Percentiles rank a stretch among this genome's conserved stretches.
Conservation (phyloP, 1,140 invertebrate species). For the Microplitis demolitor region DNA sequence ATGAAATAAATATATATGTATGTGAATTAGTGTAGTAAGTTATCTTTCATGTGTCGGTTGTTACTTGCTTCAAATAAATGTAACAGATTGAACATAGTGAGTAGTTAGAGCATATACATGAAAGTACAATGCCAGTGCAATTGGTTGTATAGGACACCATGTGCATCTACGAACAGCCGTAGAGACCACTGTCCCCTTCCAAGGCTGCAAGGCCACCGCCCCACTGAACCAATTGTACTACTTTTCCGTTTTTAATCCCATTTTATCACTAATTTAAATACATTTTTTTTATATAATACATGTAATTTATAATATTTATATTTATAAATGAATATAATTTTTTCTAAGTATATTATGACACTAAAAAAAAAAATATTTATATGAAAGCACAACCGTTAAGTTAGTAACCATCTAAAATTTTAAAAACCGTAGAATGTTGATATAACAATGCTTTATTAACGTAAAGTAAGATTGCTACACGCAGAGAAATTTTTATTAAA, state of each 20-base stretch:
- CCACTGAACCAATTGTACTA: conserved; percentile 62
- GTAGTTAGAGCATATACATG: conserved; percentile 6
- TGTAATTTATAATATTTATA: not conserved
- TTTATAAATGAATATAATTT: conserved; percentile 16
- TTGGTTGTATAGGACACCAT: conserved; percentile 28
- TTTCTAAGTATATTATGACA: not conserved
- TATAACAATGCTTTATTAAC: too few species aligned
- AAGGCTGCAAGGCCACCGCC: conserved; percentile 59
- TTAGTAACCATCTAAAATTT: too few species aligned
- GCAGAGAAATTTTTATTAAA: too few species aligned
- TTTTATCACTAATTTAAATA: conserved; percentile 42
- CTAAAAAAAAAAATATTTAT: too few species aligned
- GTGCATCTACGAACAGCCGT: conserved; percentile 21
- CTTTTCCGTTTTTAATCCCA: conserved; percentile 41
- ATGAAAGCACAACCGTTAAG: too few species aligned
- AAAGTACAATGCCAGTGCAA: conserved; percentile 16
- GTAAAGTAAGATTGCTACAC: too few species aligned
- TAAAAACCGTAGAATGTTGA: too few species aligned
- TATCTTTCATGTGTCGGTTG: not conserved
- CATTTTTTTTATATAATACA: conserved; percentile 16
- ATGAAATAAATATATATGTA: not conserved
- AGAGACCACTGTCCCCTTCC: conserved; percentile 56
- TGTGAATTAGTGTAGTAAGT: not conserved
- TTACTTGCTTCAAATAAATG: not conserved
- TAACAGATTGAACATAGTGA: not conserved